Evolutionary conservation across 1,140 invertebrate genomes (phyloP), one percentile per base, ranked within the genome.

Genomic region (Apis cerana): DNA sequence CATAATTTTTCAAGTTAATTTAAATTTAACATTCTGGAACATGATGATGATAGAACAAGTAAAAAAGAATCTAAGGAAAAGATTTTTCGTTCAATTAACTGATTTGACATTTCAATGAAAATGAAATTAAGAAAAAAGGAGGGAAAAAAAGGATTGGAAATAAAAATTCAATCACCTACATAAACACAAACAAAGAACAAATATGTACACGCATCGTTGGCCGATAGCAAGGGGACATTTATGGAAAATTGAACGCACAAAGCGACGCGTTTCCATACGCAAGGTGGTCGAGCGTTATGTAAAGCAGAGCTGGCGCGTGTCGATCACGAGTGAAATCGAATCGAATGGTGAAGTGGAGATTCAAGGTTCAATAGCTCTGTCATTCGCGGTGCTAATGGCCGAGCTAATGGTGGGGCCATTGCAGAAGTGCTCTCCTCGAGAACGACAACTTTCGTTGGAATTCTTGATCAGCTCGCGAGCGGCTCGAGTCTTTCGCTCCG

Each of bases 321-420:
- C 61, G 80, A 80, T 78, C 74, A 59, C 76, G 72, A 79, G 87
- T 88, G 87, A 88, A 88, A 88, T 88, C 87, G 83, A 62, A 77
- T 76, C 83, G 75, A 88, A 88, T 83, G 86, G 67, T 85, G 82
- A 83, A 88, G 76, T 85, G 83, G 87, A 88, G 85, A 88, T 88
- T 43, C 86, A 88, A 88, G 85, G 87, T 88, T 88, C 87, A 87
- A 88, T 83, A 88, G 85, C 87, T 88, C 61, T 67, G 86, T 85
- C 85, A 88, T 88, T 88, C 77, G n/a, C 76, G 15, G 33, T 17
- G 62, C 43, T 75, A 59, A 58, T 50, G 54, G 11, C 50, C 43
- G 70, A 21, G 52, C 50, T 54, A 68, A 77, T 43, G 27, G 33
- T 5, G 33, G 33, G 4, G 7, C 27, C 59, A 52, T 27, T n/a